Evolutionary conservation across 2,113 vertebrate genomes (phyloP), one percentile per base, ranked within the genome.

Genomic region (Bos indicus): DNA sequence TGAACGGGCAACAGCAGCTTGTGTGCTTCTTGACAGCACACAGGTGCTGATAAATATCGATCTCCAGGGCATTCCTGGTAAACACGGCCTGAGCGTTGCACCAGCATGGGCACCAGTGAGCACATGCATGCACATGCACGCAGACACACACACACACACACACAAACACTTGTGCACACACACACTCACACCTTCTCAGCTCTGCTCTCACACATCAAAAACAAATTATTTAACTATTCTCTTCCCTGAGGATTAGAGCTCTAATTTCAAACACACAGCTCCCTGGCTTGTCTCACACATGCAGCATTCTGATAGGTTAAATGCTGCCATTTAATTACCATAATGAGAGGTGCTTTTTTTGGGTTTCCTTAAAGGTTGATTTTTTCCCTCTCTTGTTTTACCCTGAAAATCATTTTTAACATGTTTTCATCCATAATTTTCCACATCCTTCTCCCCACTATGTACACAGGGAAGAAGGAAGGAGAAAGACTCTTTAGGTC

Each of bases 191-290:
- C 97, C 97, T 95, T 93, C 93, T 96, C 83, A 15, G 82, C 97
- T 97, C 98, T 80, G 97, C 98, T 98, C 98, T 97, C 84, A 21
- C 98, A 98, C 99, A 98, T 98, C 95, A 95, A 98, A 99, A 99
- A 99, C 98, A 99, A 98, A 98, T 98, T 99, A 99, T 98, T 98
- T 98, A 99, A 99, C 98, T 98, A 43, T 98, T 98, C 97, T 98
- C 97, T 98, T 98, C 98, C 98, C 97, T n/a, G 94, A 98, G 98
- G 98, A 98, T 97, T 98, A 96, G 90, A 94, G 97, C 90, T 98
- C 98, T 98, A 98, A 98, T 99, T 99, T 99, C 98, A 98, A 98
- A 98, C 97, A 98, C 98, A 95, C 90, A 93, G 97, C 98, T 98
- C 98, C 98, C 92, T 36, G 87, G 97, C 98, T 98, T 98, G 52